phyloP scores from a whole-genome alignment of 2,113 vertebrate species.

The Apteryx mantelli region DNA sequence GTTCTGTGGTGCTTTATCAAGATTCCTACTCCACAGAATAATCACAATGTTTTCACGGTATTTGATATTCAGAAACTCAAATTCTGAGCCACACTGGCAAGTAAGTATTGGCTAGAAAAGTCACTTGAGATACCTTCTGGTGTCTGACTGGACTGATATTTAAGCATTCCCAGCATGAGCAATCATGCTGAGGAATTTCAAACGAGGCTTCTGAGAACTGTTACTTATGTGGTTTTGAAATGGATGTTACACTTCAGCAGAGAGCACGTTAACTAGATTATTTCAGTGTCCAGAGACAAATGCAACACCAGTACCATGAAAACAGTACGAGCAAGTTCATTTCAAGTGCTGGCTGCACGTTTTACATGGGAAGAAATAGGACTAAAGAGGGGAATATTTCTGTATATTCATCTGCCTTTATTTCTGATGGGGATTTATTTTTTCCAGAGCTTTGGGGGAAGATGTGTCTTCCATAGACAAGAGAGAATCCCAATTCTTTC shows the following conservation, averaged over 20 bases:
- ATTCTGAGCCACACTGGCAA: not conserved
- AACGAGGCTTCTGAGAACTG: constrained; percentile 29
- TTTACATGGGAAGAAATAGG: not conserved
- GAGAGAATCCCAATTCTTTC: not conserved
- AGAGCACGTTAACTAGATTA: constrained; percentile 15
- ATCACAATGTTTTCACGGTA: not conserved
- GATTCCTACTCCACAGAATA: not conserved
- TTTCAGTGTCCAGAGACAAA: constrained; percentile 21
- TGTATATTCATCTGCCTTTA: not conserved
- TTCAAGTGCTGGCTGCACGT: not conserved
- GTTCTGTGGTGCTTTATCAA: not conserved
- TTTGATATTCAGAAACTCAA: not conserved
- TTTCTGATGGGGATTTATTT: not conserved
- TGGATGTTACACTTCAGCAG: constrained; percentile 26
- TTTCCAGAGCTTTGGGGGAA: not conserved
- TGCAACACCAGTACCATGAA: not conserved
- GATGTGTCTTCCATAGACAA: not conserved
- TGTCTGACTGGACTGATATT: not conserved
- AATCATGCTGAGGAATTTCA: constrained; percentile 27
- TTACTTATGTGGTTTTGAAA: constrained; percentile 39
- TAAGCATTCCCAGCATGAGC: constrained; percentile 36
- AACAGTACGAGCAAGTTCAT: not conserved
- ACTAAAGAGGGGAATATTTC: not conserved
- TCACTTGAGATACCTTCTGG: not conserved
- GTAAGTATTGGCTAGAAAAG: not conserved